Evolutionary conservation across 2,113 vertebrate genomes (phyloP), one percentile per base, ranked within the genome.

Genomic region (Danionella cerebrum): DNA sequence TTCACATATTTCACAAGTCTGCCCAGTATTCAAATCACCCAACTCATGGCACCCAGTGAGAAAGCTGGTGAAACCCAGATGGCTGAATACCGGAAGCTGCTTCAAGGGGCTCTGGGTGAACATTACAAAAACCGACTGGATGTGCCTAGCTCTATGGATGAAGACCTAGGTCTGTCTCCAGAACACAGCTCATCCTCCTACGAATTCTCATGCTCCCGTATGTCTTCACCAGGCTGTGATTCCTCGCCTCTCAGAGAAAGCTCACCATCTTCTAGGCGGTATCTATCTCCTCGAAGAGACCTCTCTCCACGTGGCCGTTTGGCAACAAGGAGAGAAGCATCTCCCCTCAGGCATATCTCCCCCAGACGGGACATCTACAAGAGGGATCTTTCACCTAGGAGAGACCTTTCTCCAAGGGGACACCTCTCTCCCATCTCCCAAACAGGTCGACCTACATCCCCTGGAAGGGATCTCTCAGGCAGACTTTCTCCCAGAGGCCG

Each of bases 1-100:
- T 92, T 96, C 48, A 92, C 92, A 75, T 97, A 94, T 79, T 90
- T 97, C 79, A 91, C 92, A 69, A 95, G 92, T 14, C 87, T 97
- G 76, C 96, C 96, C 6, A 97, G 94, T 69, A 98, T 98, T 87
- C 94, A 92, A 81, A 93, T 97, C 70, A 98, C 94, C 9, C 88
- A 90, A 12, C 93, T 96, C 59, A 79, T 91, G 81, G 89, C 85
- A 19, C 82, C 89, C 67, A 84, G 82, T 0, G 86, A 91, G 69
- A 86, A 82, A 4, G 82, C 84, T 44, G 86, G 86, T 69, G 92
- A 91, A 53, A 81, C 84, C 2, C 82, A 87, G 65, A 89, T 90
- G 85, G 83, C 85, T 62, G 90, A 94, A 53, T 91, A 93, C 75
- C 93, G 91, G 78, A 89, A 89, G 65, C 84, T 91, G 66, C 89